Base-by-base conservation (phyloP, 2,797 vertebrate species). In the Discoglossus pictus region DNA sequence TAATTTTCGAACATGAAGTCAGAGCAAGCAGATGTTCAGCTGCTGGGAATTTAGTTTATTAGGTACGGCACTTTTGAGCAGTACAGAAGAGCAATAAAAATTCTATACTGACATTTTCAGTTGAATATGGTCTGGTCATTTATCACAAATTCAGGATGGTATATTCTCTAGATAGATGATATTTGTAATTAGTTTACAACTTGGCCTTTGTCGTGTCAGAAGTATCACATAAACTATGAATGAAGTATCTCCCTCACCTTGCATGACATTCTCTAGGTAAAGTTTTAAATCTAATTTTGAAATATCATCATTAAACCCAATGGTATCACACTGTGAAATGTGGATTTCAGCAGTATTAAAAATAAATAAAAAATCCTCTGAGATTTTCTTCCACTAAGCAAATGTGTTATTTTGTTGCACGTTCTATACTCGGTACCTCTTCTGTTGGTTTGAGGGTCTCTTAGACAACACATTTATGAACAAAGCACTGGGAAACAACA, bases 101-200 rank as follows among this genome's bases (percentile, higher is more conserved):
- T 43, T 23, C n/a, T 44, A 65, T 65, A 65, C 48, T 65, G 50
- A 66, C 35, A 66, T 66, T 66, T 58, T 66, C 53, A 15, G 38
- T 27, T 55, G 23, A 31, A 66, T 40, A 23, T 27, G 11, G 47
- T 50, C 44, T 47, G 44, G 52, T 56, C 34, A 66, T 50, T 58
- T 20, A 48, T 66, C 64, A 58, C 21, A 66, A 58, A 66, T 43
- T 43, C 47, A 36, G 62, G 51, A 18, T 18, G 18, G 11, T 65
- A 46, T 67, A 21, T 42, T 44, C 35, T 34, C 18, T 47, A 4
- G 64, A 65, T 65, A 55, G 40, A 67, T 50, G 39, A 55, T 51
- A 67, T 67, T 67, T 59, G 54, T 52, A 67, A 67, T 59, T 50
- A 59, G 44, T 50, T 59, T 59, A 43, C 36, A 34, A n/a, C 18